Evolutionary conservation across 2,113 vertebrate genomes (phyloP), one percentile per base, ranked within the genome.

Genomic region (Oryzias celebensis): DNA sequence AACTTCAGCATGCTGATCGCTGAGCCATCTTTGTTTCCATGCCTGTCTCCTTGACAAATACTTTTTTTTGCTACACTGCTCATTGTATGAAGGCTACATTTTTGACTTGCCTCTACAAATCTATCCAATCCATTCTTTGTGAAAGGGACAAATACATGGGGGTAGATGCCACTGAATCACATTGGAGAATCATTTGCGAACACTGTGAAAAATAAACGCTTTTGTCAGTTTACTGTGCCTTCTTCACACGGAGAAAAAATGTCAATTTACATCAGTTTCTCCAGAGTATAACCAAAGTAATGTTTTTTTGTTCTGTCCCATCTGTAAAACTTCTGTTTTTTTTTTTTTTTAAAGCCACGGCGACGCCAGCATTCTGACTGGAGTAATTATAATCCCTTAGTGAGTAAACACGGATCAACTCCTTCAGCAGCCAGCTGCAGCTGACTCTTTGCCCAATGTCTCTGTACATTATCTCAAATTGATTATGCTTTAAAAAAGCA

Each of bases 401-500:
- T 81, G 80, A 85, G 87, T 82, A 83, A 84, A 82, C 81, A 74
- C n/a, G 55, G 65, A 86, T 80, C 52, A 72, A 86, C 83, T 82
- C 75, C 67, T 65, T 58, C 55, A 20, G 51, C 66, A 75, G 54
- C 70, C 77, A 67, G 77, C 69, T 69, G 73, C 71, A 84, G 73
- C 71, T 41, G 67, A 75, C 71, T 69, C 50, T 68, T 67, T 59
- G 58, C 77, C 76, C 72, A 50, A 73, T 78, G 77, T 87, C 86
- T 87, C 83, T 82, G 82, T 85, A 84, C 78, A 87, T 90, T 85
- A 90, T 85, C 78, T 83, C 60, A 81, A 90, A 90, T 89, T 88
- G 87, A 90, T 89, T 86, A 77, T 58, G 77, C 78, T 85, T 88
- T 87, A 80, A 89, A 90, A 88, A 90, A 82, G 74, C 88, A 85